phyloP scores from a whole-genome alignment of 1,140 invertebrate genomes.

The Aphelenchoides fujianensis region DNA sequence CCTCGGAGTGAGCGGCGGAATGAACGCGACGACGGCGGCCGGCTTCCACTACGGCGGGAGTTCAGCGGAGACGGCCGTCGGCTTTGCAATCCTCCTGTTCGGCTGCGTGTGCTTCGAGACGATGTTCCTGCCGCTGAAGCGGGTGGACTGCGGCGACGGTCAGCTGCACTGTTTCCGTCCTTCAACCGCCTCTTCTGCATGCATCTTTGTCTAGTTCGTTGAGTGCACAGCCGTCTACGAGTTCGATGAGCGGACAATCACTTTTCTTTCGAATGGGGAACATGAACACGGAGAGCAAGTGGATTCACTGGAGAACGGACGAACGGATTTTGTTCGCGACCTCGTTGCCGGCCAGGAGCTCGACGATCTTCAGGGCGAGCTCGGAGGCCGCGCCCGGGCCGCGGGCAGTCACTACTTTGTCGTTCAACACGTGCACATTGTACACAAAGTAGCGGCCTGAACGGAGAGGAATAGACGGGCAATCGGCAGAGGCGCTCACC shows the following conservation, averaged over 20 bases:
- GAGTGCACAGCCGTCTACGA: constrained; percentile 54
- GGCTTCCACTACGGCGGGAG: background rate
- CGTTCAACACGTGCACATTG: constrained; percentile 66
- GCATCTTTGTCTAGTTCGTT: constrained; percentile 57
- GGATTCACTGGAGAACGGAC: constrained; percentile 27
- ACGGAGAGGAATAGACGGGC: constrained; percentile 7
- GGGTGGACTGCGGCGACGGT: constrained; percentile 49
- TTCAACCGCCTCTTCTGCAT: constrained; percentile 5
- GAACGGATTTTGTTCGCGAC: constrained; percentile 27
- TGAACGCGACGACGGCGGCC: too few species aligned
- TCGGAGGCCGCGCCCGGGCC: constrained; percentile 88
- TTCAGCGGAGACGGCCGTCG: background rate
- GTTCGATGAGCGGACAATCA: too few species aligned
- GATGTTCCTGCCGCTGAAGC: constrained; percentile 52
- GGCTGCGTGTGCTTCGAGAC: constrained; percentile 46
- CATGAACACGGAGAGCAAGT: too few species aligned
- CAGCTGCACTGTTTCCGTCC: background rate
- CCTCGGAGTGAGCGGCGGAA: too few species aligned
- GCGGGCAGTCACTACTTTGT: constrained; percentile 88
- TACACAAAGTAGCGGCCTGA: constrained; percentile 65
- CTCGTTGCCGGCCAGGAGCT: constrained; percentile 67
- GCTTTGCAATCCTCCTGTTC: background rate
- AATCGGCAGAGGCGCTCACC: too few species aligned
- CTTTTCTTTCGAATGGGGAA: too few species aligned
- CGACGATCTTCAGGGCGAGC: constrained; percentile 81